These are phyloP conservation scores for Azemiops feae DNA, from an alignment of 2,113 vertebrate species.

Conservation along the genomic window DNA sequence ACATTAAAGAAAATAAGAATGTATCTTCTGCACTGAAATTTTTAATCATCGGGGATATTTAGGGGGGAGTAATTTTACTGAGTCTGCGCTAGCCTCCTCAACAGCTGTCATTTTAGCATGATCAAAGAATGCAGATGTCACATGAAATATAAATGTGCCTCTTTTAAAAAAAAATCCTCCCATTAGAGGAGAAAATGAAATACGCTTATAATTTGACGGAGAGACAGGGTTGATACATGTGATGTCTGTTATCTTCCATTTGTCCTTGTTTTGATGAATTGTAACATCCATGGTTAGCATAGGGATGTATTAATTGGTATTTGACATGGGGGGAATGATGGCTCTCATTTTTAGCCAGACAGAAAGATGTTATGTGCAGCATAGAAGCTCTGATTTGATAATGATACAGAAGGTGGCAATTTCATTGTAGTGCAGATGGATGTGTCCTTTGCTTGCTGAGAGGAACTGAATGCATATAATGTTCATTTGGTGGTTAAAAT, in stretches of 20 bases:
- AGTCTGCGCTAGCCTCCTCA: constrained; percentile 22
- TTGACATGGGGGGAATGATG: constrained; percentile 23
- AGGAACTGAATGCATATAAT: neutral
- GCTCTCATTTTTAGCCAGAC: constrained; percentile 45
- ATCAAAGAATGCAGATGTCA: constrained; percentile 31
- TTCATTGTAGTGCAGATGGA: constrained; percentile 23
- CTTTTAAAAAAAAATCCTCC: neutral
- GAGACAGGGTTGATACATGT: constrained; percentile 30
- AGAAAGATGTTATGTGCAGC: constrained; percentile 28
- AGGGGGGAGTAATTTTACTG: constrained; percentile 2
- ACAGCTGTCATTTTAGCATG: constrained; percentile 14
- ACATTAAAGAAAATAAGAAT: constrained; percentile 18
- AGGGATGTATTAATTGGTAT: constrained; percentile 52
- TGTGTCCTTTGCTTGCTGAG: neutral
- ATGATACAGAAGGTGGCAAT: constrained; percentile 29
- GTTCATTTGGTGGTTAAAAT: neutral
- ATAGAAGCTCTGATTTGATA: constrained; percentile 30
- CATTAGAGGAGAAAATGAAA: constrained; percentile 26
- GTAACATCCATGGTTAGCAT: constrained; percentile 40
- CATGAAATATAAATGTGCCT: constrained; percentile 41
- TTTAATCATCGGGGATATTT: constrained; percentile 1
- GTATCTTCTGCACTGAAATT: constrained; percentile 22
- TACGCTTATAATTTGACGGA: constrained; percentile 17
- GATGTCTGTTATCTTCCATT: constrained; percentile 54
- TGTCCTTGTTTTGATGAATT: constrained; percentile 44